phyloP scores from a whole-genome alignment of 2,888 invertebrate species.

The Polydrusus tereticollis region DNA sequence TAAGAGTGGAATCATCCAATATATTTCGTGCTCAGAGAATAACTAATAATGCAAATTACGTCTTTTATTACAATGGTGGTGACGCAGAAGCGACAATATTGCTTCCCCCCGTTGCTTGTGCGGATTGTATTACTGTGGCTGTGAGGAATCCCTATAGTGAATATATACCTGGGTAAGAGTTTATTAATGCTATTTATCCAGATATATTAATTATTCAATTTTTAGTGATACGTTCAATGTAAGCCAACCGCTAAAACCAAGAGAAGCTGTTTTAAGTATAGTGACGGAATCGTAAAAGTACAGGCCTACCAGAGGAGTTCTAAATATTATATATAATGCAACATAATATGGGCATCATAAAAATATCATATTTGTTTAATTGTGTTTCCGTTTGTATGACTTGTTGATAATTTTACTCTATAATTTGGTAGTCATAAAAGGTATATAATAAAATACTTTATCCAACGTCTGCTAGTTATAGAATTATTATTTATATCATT shows the following conservation, averaged over 20 bases:
- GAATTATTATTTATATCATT: no score
- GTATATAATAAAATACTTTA: no score
- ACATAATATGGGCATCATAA: no score
- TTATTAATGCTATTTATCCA: not conserved
- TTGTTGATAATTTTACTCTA: no score
- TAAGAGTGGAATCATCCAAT: no score
- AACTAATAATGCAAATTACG: not conserved
- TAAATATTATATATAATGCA: no score
- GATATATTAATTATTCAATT: not conserved
- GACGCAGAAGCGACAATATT: not conserved
- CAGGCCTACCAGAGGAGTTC: no score
- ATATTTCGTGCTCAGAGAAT: not conserved
- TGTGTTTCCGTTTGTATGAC: no score
- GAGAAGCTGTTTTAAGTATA: slow-evolving; percentile 6
- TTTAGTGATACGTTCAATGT: slow-evolving; percentile 8
- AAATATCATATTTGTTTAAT: no score
- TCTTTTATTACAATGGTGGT: not conserved
- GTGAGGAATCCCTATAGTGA: not conserved
- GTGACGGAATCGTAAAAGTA: no score
- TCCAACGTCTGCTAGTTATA: no score
- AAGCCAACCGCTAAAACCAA: not conserved
- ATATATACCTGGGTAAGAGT: slow-evolving; percentile 5
- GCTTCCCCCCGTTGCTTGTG: not conserved
- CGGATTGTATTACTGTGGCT: not conserved
- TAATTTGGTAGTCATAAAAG: no score